Evolutionary conservation across 1,140 invertebrate genomes (phyloP), one percentile per base, ranked within the genome.

Genomic region (Gryon sp.): DNA sequence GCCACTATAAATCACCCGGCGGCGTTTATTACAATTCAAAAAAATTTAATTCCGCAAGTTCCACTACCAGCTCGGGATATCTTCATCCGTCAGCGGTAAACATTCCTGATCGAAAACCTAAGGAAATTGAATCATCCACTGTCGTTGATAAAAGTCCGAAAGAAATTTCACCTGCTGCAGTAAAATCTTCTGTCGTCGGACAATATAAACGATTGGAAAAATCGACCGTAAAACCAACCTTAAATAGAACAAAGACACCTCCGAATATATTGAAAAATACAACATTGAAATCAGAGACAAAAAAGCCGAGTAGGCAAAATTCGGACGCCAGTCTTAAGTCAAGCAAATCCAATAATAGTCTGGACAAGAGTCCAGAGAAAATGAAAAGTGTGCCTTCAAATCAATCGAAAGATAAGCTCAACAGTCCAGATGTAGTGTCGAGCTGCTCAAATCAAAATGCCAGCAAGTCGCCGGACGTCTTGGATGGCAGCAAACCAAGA

Each of bases 341-440:
- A 5, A 62, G 52, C 9, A 66, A 65, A 6, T 74, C 62, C 1
- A 81, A 76, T 15, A 40, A 12, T n/a, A 77, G 62, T 48, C 43
- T 63, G 20, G 80, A 78, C 11, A 79, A 78, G 5, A 82, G 45
- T 57, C 70, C 82, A 18, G 24, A 75, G n/a, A 85, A 83, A 72
- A 4, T 57, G 15, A 85, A 84, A 80, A 84, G 69, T 79, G 78
- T 82, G 75, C 78, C 82, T 81, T 85, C 34, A 72, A 83, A 66
- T 45, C 79, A 53, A 63, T 11, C 79, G 50, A 86, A 83, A 69
- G 77, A 83, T 32, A 84, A 83, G 74, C 69, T 83, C 19, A 93
- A 93, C 72, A 93, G 92, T 84, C 93, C 93, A 0, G 93, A 94
- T 80, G 77, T 94, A 11, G 93, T 94, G 4, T 93, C 92, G 0